Evolutionary conservation across 2,888 invertebrate species (phyloP).

Genomic region (Aspidapion aeneum): DNA sequence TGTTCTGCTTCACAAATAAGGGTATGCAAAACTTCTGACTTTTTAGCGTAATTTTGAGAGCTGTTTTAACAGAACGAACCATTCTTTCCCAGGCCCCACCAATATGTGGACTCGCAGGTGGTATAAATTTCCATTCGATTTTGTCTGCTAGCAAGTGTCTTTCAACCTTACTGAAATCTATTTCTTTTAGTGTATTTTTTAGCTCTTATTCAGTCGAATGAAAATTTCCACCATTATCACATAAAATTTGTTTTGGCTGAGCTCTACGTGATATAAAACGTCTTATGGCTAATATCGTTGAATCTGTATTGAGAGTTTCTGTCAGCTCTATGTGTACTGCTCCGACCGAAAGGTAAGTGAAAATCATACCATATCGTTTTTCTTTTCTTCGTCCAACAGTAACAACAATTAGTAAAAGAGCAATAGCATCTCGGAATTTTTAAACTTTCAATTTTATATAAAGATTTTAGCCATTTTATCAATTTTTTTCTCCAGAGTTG

Average conservation of each 20-base stretch:
- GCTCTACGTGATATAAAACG: not conserved
- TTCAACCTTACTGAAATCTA: not conserved
- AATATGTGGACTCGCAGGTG: not conserved
- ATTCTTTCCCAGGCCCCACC: slow-evolving; percentile 8
- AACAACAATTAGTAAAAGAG: too few species aligned
- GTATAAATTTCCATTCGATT: not conserved
- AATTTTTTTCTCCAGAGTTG: too few species aligned
- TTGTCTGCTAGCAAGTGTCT: not conserved
- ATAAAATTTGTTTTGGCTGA: not conserved
- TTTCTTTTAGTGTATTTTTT: slow-evolving; percentile 2
- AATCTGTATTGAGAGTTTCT: not conserved
- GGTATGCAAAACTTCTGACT: slow-evolving; percentile 9
- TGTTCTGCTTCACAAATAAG: slow-evolving; percentile 9
- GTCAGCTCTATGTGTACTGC: not conserved
- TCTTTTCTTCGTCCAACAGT: not conserved
- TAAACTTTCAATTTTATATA: not conserved
- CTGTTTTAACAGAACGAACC: slow-evolving; percentile 1
- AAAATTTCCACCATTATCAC: not conserved
- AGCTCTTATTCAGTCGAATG: not conserved
- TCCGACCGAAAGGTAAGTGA: not conserved
- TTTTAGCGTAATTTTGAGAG: slow-evolving; percentile 1
- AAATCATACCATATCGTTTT: not conserved
- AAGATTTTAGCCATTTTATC: not conserved
- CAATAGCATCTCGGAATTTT: not conserved
- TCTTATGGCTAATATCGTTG: not conserved